Evolutionary conservation across 2,113 vertebrate genomes (phyloP), one percentile per base, ranked within the genome.

Genomic region (Rhinolophus sinicus): DNA sequence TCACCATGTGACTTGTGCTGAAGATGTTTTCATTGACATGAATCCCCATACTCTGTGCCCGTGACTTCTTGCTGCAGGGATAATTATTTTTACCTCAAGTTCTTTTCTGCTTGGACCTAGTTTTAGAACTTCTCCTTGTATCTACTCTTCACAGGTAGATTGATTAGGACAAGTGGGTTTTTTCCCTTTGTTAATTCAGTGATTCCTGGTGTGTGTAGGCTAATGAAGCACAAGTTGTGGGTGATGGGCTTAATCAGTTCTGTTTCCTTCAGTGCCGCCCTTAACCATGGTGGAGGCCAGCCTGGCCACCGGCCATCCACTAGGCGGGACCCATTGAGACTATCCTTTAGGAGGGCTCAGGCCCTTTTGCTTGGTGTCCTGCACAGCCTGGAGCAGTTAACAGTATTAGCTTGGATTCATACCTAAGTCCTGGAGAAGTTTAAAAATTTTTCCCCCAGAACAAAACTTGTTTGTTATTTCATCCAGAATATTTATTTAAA

Each of bases 401-500:
- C 54, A 90, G 2, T 76, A 62, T 65, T 85, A 76, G 35, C 33
- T 89, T 72, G 40, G 30, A 72, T 86, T 24, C 38, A 47, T 80
- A 47, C n/a, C 52, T 65, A 62, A 65, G 44, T 86, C n/a, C 69
- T 90, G 33, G 72, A 89, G 78, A 67, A 90, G 35, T 81, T 77
- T 52, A 93, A 87, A 76, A 47, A 4, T 60, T 77, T 50, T 78
- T n/a, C 22, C 35, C 40, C 58, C 19, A 80, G 50, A 85, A 38
- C 6, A 81, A 88, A 89, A 58, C 52, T 69, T 35, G 30, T 69
- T 87, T 81, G 13, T 58, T 86, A 62, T 52, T 93, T 92, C 30
- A 82, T 10, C 70, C 54, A 56, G 54, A 88, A 58, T 58, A 52
- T 86, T 52, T 92, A 26, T 88, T 95, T 91, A 60, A 91, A 54